phyloP scores from a whole-genome alignment of 2,113 vertebrate genomes.

The Takifugu bimaculatus region DNA sequence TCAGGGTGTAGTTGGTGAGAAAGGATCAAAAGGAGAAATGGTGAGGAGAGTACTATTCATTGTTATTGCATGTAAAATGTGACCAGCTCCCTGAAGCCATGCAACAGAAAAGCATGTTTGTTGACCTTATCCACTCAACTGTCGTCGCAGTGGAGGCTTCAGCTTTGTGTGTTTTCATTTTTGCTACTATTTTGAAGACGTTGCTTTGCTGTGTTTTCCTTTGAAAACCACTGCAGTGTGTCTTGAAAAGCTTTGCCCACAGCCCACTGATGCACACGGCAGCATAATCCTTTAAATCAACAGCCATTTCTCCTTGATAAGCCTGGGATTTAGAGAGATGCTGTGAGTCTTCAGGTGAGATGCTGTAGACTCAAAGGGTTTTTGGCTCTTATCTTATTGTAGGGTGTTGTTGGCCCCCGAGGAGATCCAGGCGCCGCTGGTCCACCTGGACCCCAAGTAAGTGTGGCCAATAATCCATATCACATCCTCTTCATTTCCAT shows the following conservation, averaged over 20 bases:
- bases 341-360: slow-evolving; percentile 41
- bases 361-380: slow-evolving; percentile 1
- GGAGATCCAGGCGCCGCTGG: slow-evolving; percentile 79
- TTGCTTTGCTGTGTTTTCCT: slow-evolving; percentile 51
- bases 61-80: slow-evolving; percentile 9
- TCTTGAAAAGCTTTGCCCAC: slow-evolving; percentile 51
- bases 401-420: slow-evolving; percentile 77
- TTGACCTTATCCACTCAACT: slow-evolving; percentile 41
- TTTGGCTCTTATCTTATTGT: not conserved
- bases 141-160: slow-evolving; percentile 27
- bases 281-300: slow-evolving; percentile 64
- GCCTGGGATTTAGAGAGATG: slow-evolving; percentile 33
- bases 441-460: slow-evolving; percentile 78
- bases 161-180: slow-evolving; percentile 38
- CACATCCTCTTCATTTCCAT: not conserved
- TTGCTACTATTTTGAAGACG: slow-evolving; percentile 63
- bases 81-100: slow-evolving; percentile 52
- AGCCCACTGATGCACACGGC: slow-evolving; percentile 59
- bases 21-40: slow-evolving; percentile 85
- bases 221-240: slow-evolving; percentile 49
- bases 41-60: slow-evolving; percentile 70
- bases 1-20: slow-evolving; percentile 83
- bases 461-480: slow-evolving; percentile 40
- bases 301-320: slow-evolving; percentile 48
- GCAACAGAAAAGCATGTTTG: slow-evolving; percentile 29